These are phyloP conservation scores for Chromoteleia sp. DNA, from an alignment of 2,888 invertebrate genomes.

Conservation along the genomic window DNA sequence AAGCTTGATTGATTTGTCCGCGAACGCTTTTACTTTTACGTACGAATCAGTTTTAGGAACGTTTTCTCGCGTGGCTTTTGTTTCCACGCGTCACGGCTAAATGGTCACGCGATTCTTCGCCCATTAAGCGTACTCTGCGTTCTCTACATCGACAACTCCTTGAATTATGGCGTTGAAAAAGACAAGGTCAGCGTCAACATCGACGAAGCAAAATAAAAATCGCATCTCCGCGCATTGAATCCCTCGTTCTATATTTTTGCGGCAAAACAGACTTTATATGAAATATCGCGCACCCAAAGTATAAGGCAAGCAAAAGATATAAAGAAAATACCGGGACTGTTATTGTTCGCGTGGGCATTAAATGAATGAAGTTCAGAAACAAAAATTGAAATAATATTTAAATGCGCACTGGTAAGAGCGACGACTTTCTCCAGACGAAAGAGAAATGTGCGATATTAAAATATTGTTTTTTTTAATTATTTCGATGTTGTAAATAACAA, in stretches of 20 bases:
- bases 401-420: not conserved
- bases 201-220: constrained; percentile 37
- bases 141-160: constrained; percentile 43
- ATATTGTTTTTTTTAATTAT: constrained; percentile 31
- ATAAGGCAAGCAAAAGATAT: constrained; percentile 12
- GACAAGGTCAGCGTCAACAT: constrained; percentile 32
- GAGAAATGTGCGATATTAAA: constrained; percentile 9
- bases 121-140: constrained; percentile 16
- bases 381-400: constrained; percentile 20
- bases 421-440: not conserved
- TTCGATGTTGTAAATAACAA: constrained; percentile 13
- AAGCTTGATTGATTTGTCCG: constrained; percentile 21
- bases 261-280: constrained; percentile 25
- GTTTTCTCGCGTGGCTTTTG: constrained; percentile 22
- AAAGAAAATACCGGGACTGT: constrained; percentile 24
- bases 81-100: constrained; percentile 34
- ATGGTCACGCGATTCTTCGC: constrained; percentile 34
- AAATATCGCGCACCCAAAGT: constrained; percentile 18
- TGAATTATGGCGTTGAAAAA: constrained; percentile 55
- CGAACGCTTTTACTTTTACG: constrained; percentile 5
- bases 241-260: constrained; percentile 19
- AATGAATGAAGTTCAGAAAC: constrained; percentile 4
- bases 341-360: constrained; percentile 9
- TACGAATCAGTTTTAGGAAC: constrained; percentile 20
- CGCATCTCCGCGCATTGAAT: constrained; percentile 23